A percentile compares a stretch with the other conserved stretches of the same genome.
Evolutionary conservation across 2,888 invertebrate species (phyloP).

Genomic region (Phorcus lineatus): DNA sequence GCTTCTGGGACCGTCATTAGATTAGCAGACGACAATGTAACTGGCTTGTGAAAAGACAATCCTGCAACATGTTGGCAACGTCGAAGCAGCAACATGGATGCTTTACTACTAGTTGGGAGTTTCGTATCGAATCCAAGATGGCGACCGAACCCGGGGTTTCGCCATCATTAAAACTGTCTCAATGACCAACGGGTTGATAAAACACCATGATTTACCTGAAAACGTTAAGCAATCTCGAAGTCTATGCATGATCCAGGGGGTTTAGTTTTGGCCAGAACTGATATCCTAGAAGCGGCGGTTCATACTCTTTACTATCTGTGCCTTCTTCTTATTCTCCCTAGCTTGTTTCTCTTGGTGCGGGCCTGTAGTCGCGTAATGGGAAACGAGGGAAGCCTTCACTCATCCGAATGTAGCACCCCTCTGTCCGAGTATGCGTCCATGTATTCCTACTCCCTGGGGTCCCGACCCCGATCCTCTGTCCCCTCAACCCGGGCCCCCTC

Average conservation of each 20-base stretch:
- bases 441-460: constrained; percentile 61
- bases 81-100: not conserved
- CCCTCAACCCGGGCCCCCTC: constrained; percentile 66
- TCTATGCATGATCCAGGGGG: constrained; percentile 23
- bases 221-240: constrained; percentile 19
- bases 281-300: not conserved
- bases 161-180: not conserved
- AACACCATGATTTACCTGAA: not conserved
- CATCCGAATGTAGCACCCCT: constrained; percentile 48
- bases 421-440: constrained; percentile 66
- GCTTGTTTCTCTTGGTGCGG: not conserved
- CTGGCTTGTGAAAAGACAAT: not conserved
- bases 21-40: constrained; percentile 23
- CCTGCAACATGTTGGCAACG: not conserved
- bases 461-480: constrained; percentile 60
- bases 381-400: constrained; percentile 46
- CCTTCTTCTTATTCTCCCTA: constrained; percentile 23
- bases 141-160: not conserved
- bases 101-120: not conserved
- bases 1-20: constrained; percentile 17
- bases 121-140: constrained; percentile 24
- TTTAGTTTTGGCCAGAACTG: constrained; percentile 15
- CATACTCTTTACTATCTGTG: constrained; percentile 27
- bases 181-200: constrained; percentile 5
- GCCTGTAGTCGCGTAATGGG: constrained; percentile 37